These are phyloP conservation scores for Pseudanteris insignis DNA, from an alignment of 2,888 invertebrate genomes.

Conservation along the genomic window DNA sequence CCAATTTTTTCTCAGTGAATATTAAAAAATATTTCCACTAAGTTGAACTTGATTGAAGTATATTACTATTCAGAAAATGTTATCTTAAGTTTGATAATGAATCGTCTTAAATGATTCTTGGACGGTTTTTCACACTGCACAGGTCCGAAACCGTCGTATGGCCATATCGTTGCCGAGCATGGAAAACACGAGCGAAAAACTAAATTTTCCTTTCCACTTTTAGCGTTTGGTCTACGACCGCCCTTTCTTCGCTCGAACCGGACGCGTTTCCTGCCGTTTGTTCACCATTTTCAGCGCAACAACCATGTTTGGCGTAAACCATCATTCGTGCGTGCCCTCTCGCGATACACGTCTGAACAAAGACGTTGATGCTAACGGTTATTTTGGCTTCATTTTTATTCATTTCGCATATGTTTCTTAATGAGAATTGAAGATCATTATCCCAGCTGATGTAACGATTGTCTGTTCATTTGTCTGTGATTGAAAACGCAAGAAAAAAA, in stretches of 20 bases:
- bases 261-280: constrained; percentile 41
- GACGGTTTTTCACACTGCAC: no score
- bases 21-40: background rate
- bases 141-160: no score
- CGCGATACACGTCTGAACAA: constrained; percentile 36
- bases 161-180: no score
- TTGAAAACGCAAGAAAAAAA: no score
- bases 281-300: constrained; percentile 41
- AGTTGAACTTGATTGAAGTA: no score
- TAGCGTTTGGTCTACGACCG: constrained; percentile 1
- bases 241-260: constrained; percentile 22
- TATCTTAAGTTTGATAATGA: no score
- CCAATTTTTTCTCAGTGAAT: no score
- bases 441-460: constrained; percentile 36
- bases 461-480: constrained; percentile 42
- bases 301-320: constrained; percentile 39
- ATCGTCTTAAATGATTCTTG: no score
- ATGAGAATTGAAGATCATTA: constrained; percentile 41
- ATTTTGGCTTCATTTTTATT: constrained; percentile 38
- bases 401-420: constrained; percentile 36
- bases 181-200: constrained; percentile 2
- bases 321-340: constrained; percentile 41
- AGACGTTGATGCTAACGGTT: constrained; percentile 39
- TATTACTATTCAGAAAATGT: no score
- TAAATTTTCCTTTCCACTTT: constrained; percentile 14